These are phyloP conservation scores for Anagrus nilaparvatae DNA, from an alignment of 1,140 invertebrate genomes.

Conservation along the genomic window DNA sequence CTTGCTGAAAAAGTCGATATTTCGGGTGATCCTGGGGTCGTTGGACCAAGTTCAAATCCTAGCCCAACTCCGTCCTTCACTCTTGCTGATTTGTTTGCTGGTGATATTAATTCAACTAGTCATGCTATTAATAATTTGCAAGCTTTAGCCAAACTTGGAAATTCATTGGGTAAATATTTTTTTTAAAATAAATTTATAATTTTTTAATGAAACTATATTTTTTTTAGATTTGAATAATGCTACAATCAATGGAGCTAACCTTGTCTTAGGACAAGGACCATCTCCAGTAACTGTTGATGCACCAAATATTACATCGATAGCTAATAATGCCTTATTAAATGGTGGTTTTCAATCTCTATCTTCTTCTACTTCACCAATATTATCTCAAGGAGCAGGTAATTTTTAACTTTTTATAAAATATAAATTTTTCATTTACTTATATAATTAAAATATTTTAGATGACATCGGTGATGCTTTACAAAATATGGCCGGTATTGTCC, in stretches of 20 bases:
- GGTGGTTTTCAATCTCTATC: constrained; percentile 46
- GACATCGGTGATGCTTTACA: constrained; percentile 38
- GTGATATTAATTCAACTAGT: constrained; percentile 55
- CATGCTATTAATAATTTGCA: constrained; percentile 79
- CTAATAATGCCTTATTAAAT: constrained; percentile 43
- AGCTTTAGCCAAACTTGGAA: constrained; percentile 75
- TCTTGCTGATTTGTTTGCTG: constrained; percentile 61
- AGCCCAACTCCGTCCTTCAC: constrained; percentile 59
- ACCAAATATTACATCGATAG: constrained; percentile 39
- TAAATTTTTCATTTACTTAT: neutral
- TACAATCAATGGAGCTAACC: constrained; percentile 31
- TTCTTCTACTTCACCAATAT: constrained; percentile 51
- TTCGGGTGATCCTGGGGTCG: constrained; percentile 31
- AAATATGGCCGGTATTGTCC: constrained; percentile 31
- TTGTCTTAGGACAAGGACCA: constrained; percentile 40
- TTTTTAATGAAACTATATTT: constrained; percentile 9
- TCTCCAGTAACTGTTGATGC: constrained; percentile 42
- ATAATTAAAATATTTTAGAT: constrained; percentile 21
- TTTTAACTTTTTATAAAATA: constrained; percentile 7
- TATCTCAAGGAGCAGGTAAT: constrained; percentile 41
- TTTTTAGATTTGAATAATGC: constrained; percentile 33
- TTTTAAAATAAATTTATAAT: neutral
- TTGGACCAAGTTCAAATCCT: constrained; percentile 48
- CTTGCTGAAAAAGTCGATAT: constrained; percentile 56
- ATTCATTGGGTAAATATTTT: constrained; percentile 42